Evolutionary conservation across 2,113 vertebrate species (phyloP), one percentile per base, ranked within the genome.

Genomic region (Podocnemis expansa): DNA sequence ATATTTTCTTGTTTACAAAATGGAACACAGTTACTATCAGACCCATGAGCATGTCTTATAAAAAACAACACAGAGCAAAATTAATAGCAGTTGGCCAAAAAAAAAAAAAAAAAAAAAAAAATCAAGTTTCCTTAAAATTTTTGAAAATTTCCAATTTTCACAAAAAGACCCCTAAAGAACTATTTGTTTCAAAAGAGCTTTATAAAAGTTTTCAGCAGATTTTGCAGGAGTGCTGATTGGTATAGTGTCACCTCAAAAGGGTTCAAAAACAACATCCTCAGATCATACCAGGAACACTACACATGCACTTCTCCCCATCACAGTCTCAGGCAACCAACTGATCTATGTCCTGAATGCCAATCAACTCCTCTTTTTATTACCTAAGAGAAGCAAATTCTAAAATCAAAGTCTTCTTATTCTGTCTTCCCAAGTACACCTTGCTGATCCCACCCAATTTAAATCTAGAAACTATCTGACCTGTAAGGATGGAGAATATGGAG

Each of bases 91-190:
- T 29, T 93, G 87, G 76, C 85, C 38, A 38, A 60, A 84, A 67
- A n/a, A n/a, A n/a, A n/a, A n/a, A n/a, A n/a, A n/a, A n/a, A 38
- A 60, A 84, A 67, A n/a, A n/a, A n/a, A n/a, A n/a, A 93, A 89
- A 78, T 94, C 78, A 78, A 78, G 51, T 79, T 85, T 79, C 45
- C 55, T 89, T 84, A 85, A 80, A 17, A 25, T 90, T 88, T 85
- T 87, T 83, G 43, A 94, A 80, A 41, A 54, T 49, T 6, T 52
- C 89, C 90, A 95, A 93, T 38, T 43, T 5, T 12, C 9, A 47
- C 5, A 9, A 2, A 85, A 81, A 38, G n/a, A 2, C 21, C 2
- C 56, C 10, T 27, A 58, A 58, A 58, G 38, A 41, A 41, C 14
- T 4, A 16, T 34, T 63, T 63, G 16, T 63, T 63, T n/a, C n/a